A percentile compares a stretch with the other conserved stretches of the same genome.
Conservation (phyloP, 2,113 vertebrate species). For the Meriones unguiculatus region DNA sequence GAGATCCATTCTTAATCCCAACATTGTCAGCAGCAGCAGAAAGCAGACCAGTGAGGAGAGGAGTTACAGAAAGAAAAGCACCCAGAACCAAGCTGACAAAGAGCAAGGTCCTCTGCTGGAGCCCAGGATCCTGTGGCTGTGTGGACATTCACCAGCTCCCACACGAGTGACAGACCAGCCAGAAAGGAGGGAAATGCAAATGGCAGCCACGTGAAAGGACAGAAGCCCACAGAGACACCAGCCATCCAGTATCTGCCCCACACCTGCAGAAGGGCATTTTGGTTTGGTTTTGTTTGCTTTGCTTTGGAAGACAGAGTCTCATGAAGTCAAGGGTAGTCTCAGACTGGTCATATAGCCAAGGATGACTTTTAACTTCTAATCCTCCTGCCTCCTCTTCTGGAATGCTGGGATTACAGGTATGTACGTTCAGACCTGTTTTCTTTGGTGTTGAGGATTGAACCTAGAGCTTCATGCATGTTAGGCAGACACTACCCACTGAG, state of each 20-base stretch:
- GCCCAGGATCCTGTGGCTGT: neutral
- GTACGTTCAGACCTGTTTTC: neutral
- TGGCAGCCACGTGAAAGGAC: neutral
- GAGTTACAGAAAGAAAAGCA: neutral
- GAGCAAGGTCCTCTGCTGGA: neutral
- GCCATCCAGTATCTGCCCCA: neutral
- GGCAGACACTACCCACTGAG: neutral
- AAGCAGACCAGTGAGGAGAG: neutral
- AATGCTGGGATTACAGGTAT: neutral
- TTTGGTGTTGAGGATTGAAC: neutral
- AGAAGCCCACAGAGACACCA: neutral
- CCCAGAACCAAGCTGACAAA: neutral
- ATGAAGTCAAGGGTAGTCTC: neutral
- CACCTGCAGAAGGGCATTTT: neutral
- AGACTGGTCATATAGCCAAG: neutral
- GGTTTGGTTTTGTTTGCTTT: neutral
- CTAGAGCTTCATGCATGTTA: neutral
- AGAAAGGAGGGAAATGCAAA: neutral
- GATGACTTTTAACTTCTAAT: neutral
- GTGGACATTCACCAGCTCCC: neutral
- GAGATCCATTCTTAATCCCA: conserved; percentile 35
- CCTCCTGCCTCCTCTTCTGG: neutral
- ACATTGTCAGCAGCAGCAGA: neutral
- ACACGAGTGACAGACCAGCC: neutral
- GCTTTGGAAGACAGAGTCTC: neutral